Base-by-base conservation (phyloP, 2,113 vertebrate species). In the Balaenoptera acutorostrata region DNA sequence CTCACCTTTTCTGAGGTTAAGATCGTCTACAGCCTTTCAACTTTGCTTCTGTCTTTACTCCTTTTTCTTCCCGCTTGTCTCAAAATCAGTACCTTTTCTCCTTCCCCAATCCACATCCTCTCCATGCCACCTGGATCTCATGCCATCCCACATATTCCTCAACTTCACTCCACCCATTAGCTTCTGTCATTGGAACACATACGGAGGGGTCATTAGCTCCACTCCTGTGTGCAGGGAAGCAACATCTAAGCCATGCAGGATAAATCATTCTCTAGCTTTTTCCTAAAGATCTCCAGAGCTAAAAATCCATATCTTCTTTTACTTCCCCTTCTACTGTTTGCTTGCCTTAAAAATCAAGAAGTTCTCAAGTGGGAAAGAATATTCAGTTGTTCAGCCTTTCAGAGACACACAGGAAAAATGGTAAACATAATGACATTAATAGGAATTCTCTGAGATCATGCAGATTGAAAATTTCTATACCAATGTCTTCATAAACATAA, bases 361-460 rank as follows among this genome's bases (percentile, higher is more conserved):
- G 57, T 68, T 88, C 46, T 88, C 61, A 88, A 95, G 59, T 63
- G 29, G 39, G 52, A 78, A 72, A 87, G 29, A 95, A 80, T 15
- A 74, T 72, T 66, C 31, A 13, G 36, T 41, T 91, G 39, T 88
- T 88, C 41, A 81, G 86, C 4, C n/a, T 81, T 92, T 94, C 25
- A 94, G 36, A 90, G 66, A 82, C 17, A 31, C 14, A 88, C 11
- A 77, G 61, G 44, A 49, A 64, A 85, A 69, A 97, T 33, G 66
- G 93, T 44, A 75, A 57, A 61, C 23, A 83, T 36, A 77, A 94
- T 49, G 69, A 78, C 74, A 94, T 80, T 92, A 44, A 83, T 31
- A 96, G 55, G 25, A 59, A 94, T 94, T 95, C 46, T 44, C 74
- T 87, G 81, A 93, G 39, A 94, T 94, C 33, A 52, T 7, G 29